phyloP scores from a whole-genome alignment of 2,797 vertebrate species.

The Rhinophrynus dorsalis region DNA sequence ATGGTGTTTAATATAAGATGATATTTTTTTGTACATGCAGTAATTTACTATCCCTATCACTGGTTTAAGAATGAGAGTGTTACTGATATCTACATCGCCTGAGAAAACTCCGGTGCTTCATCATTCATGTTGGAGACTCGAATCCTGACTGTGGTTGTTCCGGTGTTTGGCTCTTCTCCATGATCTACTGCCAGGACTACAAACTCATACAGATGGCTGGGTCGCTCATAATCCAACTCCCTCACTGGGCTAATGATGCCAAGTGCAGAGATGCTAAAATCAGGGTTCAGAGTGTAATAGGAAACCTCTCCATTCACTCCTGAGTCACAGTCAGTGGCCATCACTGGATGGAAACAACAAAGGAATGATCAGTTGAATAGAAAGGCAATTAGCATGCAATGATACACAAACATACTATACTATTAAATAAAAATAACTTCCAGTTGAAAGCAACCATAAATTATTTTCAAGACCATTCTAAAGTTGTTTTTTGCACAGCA shows the following conservation, averaged over 20 bases:
- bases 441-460: slow-evolving; percentile 3
- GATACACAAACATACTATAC: slow-evolving; percentile 15
- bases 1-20: too few relatives aligned
- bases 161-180: slow-evolving; percentile 77
- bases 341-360: slow-evolving; percentile 65
- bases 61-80: too few relatives aligned
- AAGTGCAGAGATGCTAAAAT: slow-evolving; percentile 81
- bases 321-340: slow-evolving; percentile 85
- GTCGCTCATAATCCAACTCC: slow-evolving; percentile 78
- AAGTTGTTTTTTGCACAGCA: background rate
- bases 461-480: slow-evolving; percentile 2
- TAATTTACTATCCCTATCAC: too few relatives aligned
- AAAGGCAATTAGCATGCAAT: slow-evolving; percentile 19
- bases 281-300: slow-evolving; percentile 81
- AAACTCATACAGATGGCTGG: slow-evolving; percentile 86
- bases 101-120: slow-evolving; percentile 83
- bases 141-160: slow-evolving; percentile 82
- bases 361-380: slow-evolving; percentile 19
- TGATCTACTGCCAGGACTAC: slow-evolving; percentile 85
- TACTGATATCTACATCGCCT: slow-evolving; percentile 69
- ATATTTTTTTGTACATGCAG: too few relatives aligned
- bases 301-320: slow-evolving; percentile 78
- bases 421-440: slow-evolving; percentile 26
- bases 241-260: slow-evolving; percentile 81
- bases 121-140: slow-evolving; percentile 86